A percentile compares a stretch with the other conserved stretches of the same genome.
Conservation (phyloP, 1,140 invertebrate species). For the Luehdorfia chinensis region DNA sequence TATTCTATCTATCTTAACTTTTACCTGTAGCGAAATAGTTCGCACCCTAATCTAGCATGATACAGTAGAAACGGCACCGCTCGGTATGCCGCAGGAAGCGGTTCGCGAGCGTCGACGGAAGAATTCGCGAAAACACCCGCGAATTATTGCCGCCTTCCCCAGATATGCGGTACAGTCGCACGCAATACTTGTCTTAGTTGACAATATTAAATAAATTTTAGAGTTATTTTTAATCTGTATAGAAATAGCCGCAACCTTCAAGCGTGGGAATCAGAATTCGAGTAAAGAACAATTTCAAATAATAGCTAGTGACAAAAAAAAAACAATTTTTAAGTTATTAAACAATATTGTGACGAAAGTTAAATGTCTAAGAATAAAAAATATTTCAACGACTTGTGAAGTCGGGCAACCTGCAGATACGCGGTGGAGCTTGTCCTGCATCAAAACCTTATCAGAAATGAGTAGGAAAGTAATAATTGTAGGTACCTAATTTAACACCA, state of each 20-base stretch:
- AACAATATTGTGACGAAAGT: no score
- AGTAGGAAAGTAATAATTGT: no score
- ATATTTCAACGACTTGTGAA: no score
- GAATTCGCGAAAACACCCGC: conserved; percentile 59
- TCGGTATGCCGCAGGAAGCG: conserved; percentile 11
- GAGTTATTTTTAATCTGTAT: background rate
- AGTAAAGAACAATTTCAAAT: no score
- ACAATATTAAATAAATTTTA: background rate
- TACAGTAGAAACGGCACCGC: background rate
- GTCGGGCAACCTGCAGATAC: no score
- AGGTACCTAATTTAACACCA: no score
- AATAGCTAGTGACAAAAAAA: no score
- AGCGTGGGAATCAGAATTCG: background rate
- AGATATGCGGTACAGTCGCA: conserved; percentile 22
- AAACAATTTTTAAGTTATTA: no score
- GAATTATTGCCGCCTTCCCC: conserved; percentile 37
- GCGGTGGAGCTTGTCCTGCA: no score
- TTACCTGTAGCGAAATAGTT: conserved; percentile 12
- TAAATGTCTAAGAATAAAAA: no score
- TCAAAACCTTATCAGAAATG: no score
- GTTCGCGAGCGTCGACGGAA: conserved; percentile 24
- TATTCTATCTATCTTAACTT: no score
- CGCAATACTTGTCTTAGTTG: background rate
- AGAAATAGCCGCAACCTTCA: background rate
- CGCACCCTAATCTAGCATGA: background rate